phyloP scores from a whole-genome alignment of 2,888 invertebrate genomes.

The Lasioglossum leucozonium region DNA sequence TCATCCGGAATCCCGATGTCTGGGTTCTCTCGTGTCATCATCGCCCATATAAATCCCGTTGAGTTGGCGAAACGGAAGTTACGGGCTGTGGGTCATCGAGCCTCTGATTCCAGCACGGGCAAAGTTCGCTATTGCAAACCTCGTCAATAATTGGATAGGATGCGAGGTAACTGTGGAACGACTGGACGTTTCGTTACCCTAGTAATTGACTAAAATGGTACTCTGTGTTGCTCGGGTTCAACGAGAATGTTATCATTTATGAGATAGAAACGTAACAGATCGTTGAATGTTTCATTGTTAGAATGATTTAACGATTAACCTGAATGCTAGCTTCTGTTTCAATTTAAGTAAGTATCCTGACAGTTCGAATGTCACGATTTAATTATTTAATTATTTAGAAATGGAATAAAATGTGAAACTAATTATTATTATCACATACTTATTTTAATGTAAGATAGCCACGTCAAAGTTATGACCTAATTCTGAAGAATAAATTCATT shows the following conservation, averaged over 20 bases:
- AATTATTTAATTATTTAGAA: no score
- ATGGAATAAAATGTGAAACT: neutral
- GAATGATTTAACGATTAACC: no score
- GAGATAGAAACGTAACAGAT: neutral
- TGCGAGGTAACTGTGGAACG: neutral
- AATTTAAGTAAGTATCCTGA: neutral
- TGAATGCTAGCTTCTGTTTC: no score
- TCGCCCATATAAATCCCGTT: conserved; percentile 54
- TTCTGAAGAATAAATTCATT: neutral
- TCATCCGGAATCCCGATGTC: conserved; percentile 44
- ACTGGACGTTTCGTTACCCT: neutral
- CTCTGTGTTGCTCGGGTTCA: neutral
- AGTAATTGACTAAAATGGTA: neutral
- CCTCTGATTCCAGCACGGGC: neutral
- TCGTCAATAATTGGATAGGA: conserved; percentile 6
- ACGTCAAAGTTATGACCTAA: neutral
- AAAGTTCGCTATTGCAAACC: conserved; percentile 2
- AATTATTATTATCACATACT: neutral
- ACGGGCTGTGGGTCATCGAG: conserved; percentile 23
- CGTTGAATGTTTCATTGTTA: no score
- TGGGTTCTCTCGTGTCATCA: conserved; percentile 54
- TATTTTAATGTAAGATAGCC: neutral
- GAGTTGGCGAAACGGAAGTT: conserved; percentile 43
- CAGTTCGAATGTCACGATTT: no score
- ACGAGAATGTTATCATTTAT: neutral